Evolutionary conservation across 2,888 invertebrate species (phyloP).

Genomic region (Asteroscopus sphinx): DNA sequence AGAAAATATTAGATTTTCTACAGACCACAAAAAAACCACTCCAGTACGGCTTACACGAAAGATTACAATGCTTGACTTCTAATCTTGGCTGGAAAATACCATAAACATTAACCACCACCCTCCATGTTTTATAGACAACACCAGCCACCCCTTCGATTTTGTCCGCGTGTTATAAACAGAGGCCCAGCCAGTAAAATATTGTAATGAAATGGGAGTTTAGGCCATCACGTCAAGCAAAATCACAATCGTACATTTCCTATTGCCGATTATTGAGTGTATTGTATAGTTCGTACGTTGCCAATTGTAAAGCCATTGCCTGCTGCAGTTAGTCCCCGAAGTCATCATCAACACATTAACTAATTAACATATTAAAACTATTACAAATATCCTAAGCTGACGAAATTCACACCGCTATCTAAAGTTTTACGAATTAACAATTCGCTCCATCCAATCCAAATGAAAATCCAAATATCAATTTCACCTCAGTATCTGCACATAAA

Average conservation of each 20-base stretch:
- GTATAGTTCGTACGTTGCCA: slow-evolving; percentile 8
- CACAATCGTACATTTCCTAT: slow-evolving; percentile 6
- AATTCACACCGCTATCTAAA: slow-evolving; percentile 21
- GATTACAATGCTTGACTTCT: too few species aligned
- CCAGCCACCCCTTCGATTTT: neutral
- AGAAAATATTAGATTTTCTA: too few species aligned
- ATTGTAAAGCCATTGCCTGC: slow-evolving; percentile 8
- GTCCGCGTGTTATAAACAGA: neutral
- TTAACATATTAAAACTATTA: slow-evolving; percentile 1
- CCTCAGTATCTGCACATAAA: slow-evolving; percentile 18
- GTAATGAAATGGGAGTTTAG: neutral
- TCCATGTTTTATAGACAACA: too few species aligned
- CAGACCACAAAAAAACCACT: too few species aligned
- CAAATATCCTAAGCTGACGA: slow-evolving; percentile 27
- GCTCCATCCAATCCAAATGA: slow-evolving; percentile 4
- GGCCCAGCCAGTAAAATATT: neutral
- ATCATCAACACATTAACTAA: slow-evolving; percentile 5
- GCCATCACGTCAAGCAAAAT: slow-evolving; percentile 9
- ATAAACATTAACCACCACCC: slow-evolving; percentile 1
- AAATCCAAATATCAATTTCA: slow-evolving; percentile 21
- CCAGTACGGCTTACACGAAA: too few species aligned
- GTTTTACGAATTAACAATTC: slow-evolving; percentile 17
- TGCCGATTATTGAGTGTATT: slow-evolving; percentile 1
- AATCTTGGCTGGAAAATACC: slow-evolving; percentile 6
- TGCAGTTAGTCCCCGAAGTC: neutral